These are phyloP conservation scores for Sparus aurata DNA, from an alignment of 2,797 vertebrate species.

Conservation along the genomic window DNA sequence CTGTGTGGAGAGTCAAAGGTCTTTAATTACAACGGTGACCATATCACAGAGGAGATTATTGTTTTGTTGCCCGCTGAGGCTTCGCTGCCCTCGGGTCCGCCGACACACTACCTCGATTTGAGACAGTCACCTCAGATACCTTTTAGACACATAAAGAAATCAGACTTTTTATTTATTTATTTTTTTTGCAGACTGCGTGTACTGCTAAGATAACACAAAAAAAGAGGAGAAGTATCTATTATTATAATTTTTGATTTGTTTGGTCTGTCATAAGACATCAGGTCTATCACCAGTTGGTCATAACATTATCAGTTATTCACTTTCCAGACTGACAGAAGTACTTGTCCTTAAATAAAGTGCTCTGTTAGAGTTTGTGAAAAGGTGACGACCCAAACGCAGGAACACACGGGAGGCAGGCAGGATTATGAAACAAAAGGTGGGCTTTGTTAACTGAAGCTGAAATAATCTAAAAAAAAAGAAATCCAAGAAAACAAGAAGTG, in stretches of 20 bases:
- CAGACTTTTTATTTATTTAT: neutral
- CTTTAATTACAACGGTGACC: constrained; percentile 53
- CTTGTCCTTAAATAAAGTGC: neutral
- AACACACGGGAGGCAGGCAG: too few species aligned
- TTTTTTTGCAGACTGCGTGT: neutral
- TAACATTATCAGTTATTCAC: too few species aligned
- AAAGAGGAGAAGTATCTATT: neutral
- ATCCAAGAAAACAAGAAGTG: too few species aligned
- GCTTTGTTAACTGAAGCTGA: too few species aligned
- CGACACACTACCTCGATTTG: constrained; percentile 18
- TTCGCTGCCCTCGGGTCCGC: constrained; percentile 31
- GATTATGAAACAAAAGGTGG: too few species aligned
- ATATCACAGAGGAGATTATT: constrained; percentile 56
- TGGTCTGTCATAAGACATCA: neutral
- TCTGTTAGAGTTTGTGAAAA: too few species aligned
- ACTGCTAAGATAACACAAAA: too few species aligned
- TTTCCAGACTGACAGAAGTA: neutral
- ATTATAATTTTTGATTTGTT: neutral
- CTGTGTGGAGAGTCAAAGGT: constrained; percentile 47
- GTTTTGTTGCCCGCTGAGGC: constrained; percentile 56
- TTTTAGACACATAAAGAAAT: constrained; percentile 18
- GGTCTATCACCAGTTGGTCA: neutral
- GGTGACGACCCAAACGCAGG: too few species aligned
- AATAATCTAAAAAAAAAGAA: too few species aligned
- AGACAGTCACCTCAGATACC: constrained; percentile 23